Base-by-base conservation (phyloP, 2,113 vertebrate species). In the Cryptomyrus ogoouensis region DNA sequence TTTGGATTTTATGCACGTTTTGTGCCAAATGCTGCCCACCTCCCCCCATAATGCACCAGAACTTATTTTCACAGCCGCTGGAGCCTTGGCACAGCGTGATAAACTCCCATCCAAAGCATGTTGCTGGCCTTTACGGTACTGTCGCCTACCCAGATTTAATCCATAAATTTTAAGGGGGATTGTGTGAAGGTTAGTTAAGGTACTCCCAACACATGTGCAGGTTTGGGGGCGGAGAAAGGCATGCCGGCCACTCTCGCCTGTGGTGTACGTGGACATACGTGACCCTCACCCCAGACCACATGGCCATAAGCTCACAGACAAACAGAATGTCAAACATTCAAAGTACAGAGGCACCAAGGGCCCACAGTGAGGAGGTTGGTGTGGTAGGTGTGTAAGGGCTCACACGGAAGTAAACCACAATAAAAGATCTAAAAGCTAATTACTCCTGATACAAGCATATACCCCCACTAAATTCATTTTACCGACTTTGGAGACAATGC, bases 251-350 rank as follows among this genome's bases (percentile, higher is more conserved):
- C 21, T 42, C 3, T n/a, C 19, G 50, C 49, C n/a, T n/a, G 19
- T 50, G 58, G 46, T 87, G 49, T 24, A 21, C 0, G n/a, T 58
- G 7, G 58, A 46, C 31, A 74, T 74, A 5, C 3, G 3, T 35
- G 10, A 74, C 31, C n/a, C 27, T 74, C 66, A 13, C 66, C 27
- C 31, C 31, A 13, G 31, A 31, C 31, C 66, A 13, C 58, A 62
- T 62, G 58, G 58, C 24, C 58, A 62, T 24, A 62, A 62, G 13
- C 31, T 74, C 27, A 74, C 66, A 35, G 27, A 35, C 66, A 15
- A 91, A 90, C 56, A 85, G 91, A 92, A 91, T 92, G 89, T 88
- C 90, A 91, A 92, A 93, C 74, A 84, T 53, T 24, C 58, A 50
- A 66, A 13, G 47, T 88, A 88, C 89, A 66, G n/a, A 46, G 88